Conservation (phyloP, 2,113 vertebrate species). For the Labeo rohita region DNA sequence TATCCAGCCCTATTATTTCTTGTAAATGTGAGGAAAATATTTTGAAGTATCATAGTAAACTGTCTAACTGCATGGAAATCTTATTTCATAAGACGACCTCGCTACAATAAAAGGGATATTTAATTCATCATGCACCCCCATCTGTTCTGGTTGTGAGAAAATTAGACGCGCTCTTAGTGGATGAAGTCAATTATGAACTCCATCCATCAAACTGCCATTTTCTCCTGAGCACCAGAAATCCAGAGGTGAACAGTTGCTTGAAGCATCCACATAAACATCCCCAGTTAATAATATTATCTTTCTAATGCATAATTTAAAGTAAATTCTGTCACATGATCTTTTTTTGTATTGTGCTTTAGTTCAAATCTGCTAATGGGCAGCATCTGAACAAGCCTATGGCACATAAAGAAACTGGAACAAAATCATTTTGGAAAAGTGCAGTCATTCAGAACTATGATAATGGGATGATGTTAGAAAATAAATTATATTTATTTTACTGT, state of each 20-base stretch:
- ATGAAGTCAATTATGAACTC: conserved; percentile 68
- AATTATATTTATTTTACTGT: not conserved
- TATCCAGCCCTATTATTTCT: too few relatives aligned
- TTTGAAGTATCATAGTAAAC: not conserved
- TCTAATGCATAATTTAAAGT: conserved; percentile 17
- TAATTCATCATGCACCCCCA: conserved; percentile 61
- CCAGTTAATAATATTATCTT: conserved; percentile 25
- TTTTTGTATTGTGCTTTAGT: not conserved
- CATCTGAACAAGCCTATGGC: not conserved
- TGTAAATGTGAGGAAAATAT: not conserved
- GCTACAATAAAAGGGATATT: conserved; percentile 44
- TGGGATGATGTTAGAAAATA: conserved; percentile 1
- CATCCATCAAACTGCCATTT: conserved; percentile 67
- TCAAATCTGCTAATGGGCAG: not conserved
- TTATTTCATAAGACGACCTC: conserved; percentile 46
- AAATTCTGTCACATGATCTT: not conserved
- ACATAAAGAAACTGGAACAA: not conserved
- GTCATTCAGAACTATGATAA: not conserved
- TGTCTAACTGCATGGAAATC: not conserved
- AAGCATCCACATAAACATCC: conserved; percentile 23
- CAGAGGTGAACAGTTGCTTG: conserved; percentile 42
- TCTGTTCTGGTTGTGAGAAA: conserved; percentile 55
- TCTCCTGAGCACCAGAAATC: conserved; percentile 43
- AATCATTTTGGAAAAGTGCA: not conserved
- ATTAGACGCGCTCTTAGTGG: conserved; percentile 60